Evolutionary conservation across 2,888 invertebrate species (phyloP).

Genomic region (Priocnemis perturbator): DNA sequence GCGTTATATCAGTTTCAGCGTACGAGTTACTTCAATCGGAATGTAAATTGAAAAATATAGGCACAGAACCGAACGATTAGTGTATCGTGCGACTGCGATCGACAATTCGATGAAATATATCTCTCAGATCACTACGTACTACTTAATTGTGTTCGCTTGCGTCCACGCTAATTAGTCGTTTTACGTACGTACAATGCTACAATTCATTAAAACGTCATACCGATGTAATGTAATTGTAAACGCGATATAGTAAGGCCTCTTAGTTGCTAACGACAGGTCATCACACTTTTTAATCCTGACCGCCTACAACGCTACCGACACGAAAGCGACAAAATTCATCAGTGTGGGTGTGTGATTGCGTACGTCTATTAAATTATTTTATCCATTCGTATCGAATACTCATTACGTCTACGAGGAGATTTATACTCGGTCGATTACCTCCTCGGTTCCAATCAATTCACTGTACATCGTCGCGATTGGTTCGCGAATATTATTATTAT

Average conservation of each 20-base stretch:
- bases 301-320: conserved; percentile 55
- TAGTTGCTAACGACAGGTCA: conserved; percentile 73
- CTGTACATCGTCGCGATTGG: not conserved
- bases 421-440: too few relatives aligned
- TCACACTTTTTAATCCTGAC: conserved; percentile 56
- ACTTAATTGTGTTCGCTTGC: too few relatives aligned
- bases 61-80: too few relatives aligned
- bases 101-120: too few relatives aligned
- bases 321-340: conserved; percentile 53
- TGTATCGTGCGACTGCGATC: too few relatives aligned
- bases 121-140: too few relatives aligned
- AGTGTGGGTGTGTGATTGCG: not conserved
- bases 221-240: conserved; percentile 43
- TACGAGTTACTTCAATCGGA: too few relatives aligned
- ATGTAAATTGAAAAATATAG: too few relatives aligned
- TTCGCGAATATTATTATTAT: not conserved
- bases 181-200: conserved; percentile 9
- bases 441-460: not conserved
- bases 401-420: too few relatives aligned
- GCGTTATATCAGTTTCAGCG: too few relatives aligned
- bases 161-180: too few relatives aligned
- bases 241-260: conserved; percentile 70
- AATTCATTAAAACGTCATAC: conserved; percentile 33
- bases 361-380: conserved; percentile 6
- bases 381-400: not conserved